Percentiles rank a stretch among this genome's conserved stretches.
Conservation (phyloP, 2,888 invertebrate genomes). For the Brassicogethes aeneus region DNA sequence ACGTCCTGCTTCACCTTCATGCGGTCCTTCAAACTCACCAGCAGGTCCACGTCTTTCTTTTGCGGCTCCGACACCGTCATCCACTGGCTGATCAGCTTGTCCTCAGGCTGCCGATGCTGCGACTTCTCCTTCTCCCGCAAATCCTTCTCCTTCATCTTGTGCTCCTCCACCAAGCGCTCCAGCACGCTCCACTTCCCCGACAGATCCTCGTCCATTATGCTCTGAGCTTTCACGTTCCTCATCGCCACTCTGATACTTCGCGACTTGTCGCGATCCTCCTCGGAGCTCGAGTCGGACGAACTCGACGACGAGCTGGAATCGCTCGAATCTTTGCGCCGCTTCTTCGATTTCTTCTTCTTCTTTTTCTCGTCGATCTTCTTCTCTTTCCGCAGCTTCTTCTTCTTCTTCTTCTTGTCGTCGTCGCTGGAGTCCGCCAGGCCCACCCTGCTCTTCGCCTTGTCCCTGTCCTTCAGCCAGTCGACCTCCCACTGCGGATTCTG, state of each 20-base stretch:
- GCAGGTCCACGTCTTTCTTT: slow-evolving; percentile 38
- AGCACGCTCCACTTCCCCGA: slow-evolving; percentile 37
- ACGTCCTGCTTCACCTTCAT: slow-evolving; percentile 46
- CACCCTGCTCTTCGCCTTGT: slow-evolving; percentile 33
- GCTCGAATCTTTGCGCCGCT: slow-evolving; percentile 19
- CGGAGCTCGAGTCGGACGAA: slow-evolving; percentile 38
- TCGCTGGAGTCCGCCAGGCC: slow-evolving; percentile 19
- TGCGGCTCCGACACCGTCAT: slow-evolving; percentile 43
- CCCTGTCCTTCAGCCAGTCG: slow-evolving; percentile 77
- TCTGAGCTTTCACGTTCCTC: slow-evolving; percentile 48
- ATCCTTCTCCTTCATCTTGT: slow-evolving; percentile 36
- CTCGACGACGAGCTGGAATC: slow-evolving; percentile 42
- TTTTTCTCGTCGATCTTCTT: slow-evolving; percentile 28
- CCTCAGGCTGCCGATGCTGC: slow-evolving; percentile 27
- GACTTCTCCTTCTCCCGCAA: slow-evolving; percentile 19
- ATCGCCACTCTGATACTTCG: slow-evolving; percentile 57
- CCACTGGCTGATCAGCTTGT: slow-evolving; percentile 42
- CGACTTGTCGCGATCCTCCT: slow-evolving; percentile 41
- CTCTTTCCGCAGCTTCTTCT: slow-evolving; percentile 24
- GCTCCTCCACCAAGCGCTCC: slow-evolving; percentile 43
- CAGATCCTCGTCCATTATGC: slow-evolving; percentile 41
- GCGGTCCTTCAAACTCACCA: slow-evolving; percentile 45
- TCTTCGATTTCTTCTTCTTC: slow-evolving; percentile 28
- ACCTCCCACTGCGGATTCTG: slow-evolving; percentile 84
- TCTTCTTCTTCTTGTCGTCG: slow-evolving; percentile 19